Evolutionary conservation across 1,140 invertebrate species (phyloP).

Genomic region (Spodoptera frugiperda): DNA sequence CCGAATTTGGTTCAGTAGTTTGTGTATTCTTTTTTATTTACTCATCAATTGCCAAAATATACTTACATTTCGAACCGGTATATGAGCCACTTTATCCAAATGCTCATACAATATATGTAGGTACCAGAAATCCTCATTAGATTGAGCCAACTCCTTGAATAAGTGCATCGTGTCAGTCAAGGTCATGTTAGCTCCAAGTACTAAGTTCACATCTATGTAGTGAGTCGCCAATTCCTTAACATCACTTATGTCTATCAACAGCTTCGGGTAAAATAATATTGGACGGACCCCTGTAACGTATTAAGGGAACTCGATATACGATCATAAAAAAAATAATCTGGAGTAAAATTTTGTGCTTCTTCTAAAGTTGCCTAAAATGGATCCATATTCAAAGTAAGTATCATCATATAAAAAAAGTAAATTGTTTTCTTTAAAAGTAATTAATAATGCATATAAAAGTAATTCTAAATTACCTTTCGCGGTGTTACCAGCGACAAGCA

Average conservation of each 20-base stretch:
- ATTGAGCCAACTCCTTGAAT: conserved; percentile 85
- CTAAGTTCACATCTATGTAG: conserved; percentile 82
- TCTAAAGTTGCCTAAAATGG: no score
- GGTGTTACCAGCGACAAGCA: conserved; percentile 53
- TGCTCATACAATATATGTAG: conserved; percentile 73
- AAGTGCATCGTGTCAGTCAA: conserved; percentile 88
- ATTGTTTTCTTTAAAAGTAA: no score
- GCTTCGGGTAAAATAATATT: conserved; percentile 87
- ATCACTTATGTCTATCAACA: conserved; percentile 91
- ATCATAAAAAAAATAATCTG: no score
- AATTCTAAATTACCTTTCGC: conserved; percentile 3
- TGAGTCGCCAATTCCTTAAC: conserved; percentile 88
- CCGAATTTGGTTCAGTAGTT: no score
- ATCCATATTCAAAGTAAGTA: no score
- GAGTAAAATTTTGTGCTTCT: no score
- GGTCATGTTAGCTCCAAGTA: conserved; percentile 88
- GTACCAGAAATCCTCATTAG: conserved; percentile 81
- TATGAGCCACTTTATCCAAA: conserved; percentile 88
- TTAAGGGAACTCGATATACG: no score
- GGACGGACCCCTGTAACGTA: conserved; percentile 88
- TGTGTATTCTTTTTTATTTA: no score
- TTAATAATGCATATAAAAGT: not conserved
- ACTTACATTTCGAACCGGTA: conserved; percentile 88
- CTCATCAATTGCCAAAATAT: no score
- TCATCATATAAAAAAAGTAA: no score